Conservation (phyloP, 2,797 vertebrate genomes). For the Astyanax mexicanus region DNA sequence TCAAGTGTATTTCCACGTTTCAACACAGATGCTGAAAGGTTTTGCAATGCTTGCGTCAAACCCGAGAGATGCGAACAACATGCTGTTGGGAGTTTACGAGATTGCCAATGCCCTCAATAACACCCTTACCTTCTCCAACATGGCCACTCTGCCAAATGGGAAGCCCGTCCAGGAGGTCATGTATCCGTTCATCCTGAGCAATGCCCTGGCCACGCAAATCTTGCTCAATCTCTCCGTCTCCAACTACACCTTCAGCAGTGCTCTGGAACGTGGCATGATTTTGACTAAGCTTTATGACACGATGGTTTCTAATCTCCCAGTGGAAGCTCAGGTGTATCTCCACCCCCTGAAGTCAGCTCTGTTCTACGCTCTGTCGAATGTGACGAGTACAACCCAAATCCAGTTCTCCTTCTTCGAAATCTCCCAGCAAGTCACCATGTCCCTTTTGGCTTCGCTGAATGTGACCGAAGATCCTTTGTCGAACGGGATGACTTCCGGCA, state of each 20-base stretch:
- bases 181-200: conserved; percentile 52
- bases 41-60: conserved; percentile 51
- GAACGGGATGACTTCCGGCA: conserved; percentile 11
- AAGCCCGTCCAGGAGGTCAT: conserved; percentile 41
- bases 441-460: conserved; percentile 54
- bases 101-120: conserved; percentile 53
- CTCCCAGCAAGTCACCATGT: conserved; percentile 50
- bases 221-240: conserved; percentile 60
- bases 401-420: conserved; percentile 51
- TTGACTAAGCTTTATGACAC: conserved; percentile 38
- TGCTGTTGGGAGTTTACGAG: conserved; percentile 40
- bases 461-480: conserved; percentile 41
- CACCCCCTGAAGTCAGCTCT: conserved; percentile 45
- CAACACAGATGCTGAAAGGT: conserved; percentile 57
- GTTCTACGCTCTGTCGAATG: conserved; percentile 42
- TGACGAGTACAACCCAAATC: conserved; percentile 58
- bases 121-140: conserved; percentile 26
- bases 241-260: conserved; percentile 45
- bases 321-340: conserved; percentile 41
- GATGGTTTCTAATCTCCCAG: conserved; percentile 44
- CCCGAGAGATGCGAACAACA: conserved; percentile 51
- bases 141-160: conserved; percentile 41
- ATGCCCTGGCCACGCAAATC: conserved; percentile 51
- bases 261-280: conserved; percentile 36
- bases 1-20: conserved; percentile 59